Conservation (phyloP, 2,888 invertebrate genomes). For the Lasiommata megera region DNA sequence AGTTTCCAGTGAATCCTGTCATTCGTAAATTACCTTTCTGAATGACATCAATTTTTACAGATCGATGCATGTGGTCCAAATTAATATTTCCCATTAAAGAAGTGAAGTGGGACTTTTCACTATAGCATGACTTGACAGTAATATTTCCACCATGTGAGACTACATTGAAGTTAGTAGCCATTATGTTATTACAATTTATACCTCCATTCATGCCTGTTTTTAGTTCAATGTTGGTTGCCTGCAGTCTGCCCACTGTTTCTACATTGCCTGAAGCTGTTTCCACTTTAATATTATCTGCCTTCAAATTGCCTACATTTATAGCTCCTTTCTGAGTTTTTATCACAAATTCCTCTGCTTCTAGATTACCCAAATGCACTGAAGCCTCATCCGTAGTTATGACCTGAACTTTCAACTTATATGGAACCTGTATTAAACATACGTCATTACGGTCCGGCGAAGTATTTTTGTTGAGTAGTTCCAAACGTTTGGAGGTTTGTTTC, state of each 20-base stretch:
- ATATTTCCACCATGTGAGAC: conserved; percentile 70
- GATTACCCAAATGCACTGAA: conserved; percentile 61
- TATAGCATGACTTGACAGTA: conserved; percentile 63
- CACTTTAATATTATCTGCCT: conserved; percentile 66
- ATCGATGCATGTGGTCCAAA: conserved; percentile 62
- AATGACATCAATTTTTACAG: conserved; percentile 71
- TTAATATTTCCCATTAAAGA: conserved; percentile 71
- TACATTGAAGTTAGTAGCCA: conserved; percentile 61
- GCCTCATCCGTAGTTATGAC: conserved; percentile 69
- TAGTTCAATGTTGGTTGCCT: conserved; percentile 64
- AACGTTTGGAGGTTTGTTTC: conserved; percentile 70
- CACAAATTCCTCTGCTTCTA: conserved; percentile 71
- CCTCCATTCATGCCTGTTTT: conserved; percentile 65
- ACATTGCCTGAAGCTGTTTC: conserved; percentile 64
- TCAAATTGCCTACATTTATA: conserved; percentile 59
- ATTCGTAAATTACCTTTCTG: conserved; percentile 71
- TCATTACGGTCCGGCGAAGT: conserved; percentile 64
- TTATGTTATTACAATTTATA: conserved; percentile 68
- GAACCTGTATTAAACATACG: conserved; percentile 71
- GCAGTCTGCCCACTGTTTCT: conserved; percentile 59
- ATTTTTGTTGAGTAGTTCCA: conserved; percentile 71
- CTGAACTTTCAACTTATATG: conserved; percentile 72
- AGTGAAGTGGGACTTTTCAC: conserved; percentile 69
- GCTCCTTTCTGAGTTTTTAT: conserved; percentile 70
- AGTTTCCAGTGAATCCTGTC: conserved; percentile 66